These are phyloP conservation scores for Ageneiosus marmoratus DNA, from an alignment of 2,113 vertebrate genomes.

Conservation along the genomic window DNA sequence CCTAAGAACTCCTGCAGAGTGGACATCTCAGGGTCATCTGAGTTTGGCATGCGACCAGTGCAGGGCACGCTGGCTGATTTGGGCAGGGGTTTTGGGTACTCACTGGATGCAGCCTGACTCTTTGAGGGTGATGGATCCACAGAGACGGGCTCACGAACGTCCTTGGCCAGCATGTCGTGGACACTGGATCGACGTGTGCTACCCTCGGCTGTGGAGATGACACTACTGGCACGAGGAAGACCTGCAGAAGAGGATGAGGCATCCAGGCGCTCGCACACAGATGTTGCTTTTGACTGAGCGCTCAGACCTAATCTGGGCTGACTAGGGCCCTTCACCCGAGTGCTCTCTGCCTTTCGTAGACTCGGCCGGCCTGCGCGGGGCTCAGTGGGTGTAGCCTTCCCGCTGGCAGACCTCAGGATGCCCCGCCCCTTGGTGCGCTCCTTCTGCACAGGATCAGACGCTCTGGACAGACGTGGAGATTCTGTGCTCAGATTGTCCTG, in stretches of 20 bases:
- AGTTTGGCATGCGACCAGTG: conserved; percentile 51
- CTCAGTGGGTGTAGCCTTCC: conserved; percentile 74
- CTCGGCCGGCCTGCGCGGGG: conserved; percentile 69
- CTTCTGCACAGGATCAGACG: conserved; percentile 77
- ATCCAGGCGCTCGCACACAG: conserved; percentile 80
- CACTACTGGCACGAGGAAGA: conserved; percentile 95
- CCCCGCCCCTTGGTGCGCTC: conserved; percentile 76
- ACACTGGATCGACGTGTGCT: conserved; percentile 93
- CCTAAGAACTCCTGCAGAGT: conserved; percentile 74
- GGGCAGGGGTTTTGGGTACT: conserved; percentile 81
- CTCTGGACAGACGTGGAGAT: conserved; percentile 83
- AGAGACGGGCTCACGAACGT: conserved; percentile 84
- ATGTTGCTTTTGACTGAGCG: conserved; percentile 76
- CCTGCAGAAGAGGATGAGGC: conserved; percentile 66
- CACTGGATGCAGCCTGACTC: conserved; percentile 83
- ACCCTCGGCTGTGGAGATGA: conserved; percentile 96
- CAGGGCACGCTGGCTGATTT: conserved; percentile 75
- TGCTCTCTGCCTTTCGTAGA: conserved; percentile 83
- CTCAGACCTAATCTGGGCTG: conserved; percentile 67
- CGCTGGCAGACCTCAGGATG: conserved; percentile 85
- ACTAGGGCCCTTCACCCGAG: conserved; percentile 75
- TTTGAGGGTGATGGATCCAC: conserved; percentile 77
- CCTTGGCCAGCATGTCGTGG: conserved; percentile 95
- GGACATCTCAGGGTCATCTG: conserved; percentile 73
- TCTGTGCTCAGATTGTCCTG: conserved; percentile 91